These are phyloP conservation scores for Helogale parvula DNA, from an alignment of 2,113 vertebrate species.

Conservation along the genomic window DNA sequence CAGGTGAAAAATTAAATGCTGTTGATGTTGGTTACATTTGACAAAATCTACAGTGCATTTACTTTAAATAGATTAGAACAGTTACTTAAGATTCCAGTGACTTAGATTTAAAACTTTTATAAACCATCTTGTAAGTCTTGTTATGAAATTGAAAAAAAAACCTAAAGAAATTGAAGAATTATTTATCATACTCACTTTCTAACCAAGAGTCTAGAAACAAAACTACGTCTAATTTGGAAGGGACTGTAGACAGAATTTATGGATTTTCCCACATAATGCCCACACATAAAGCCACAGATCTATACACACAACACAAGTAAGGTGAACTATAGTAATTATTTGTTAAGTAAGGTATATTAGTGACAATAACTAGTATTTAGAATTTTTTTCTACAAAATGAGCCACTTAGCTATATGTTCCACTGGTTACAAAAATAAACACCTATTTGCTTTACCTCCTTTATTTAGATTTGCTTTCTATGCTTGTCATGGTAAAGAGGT, in stretches of 20 bases:
- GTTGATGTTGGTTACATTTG: neutral
- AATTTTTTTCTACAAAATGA: neutral
- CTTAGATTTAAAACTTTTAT: conserved; percentile 20
- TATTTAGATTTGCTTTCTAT: neutral
- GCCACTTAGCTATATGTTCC: neutral
- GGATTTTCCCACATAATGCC: neutral
- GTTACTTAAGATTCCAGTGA: neutral
- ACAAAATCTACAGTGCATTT: neutral
- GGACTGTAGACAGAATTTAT: neutral
- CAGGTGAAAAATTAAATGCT: neutral
- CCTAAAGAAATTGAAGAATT: neutral
- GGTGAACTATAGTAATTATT: neutral
- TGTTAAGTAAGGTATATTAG: neutral
- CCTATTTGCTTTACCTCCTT: neutral
- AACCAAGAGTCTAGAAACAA: neutral
- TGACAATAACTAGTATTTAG: neutral
- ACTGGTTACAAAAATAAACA: neutral
- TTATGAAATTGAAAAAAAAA: neutral
- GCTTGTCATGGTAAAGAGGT: neutral
- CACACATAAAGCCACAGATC: neutral
- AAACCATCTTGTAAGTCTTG: conserved; percentile 4
- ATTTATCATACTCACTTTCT: neutral
- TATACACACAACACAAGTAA: neutral
- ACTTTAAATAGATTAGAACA: conserved; percentile 45
- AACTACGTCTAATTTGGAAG: neutral